Evolutionary conservation across 1,140 invertebrate species (phyloP).

Genomic region (Cydia strobilella): DNA sequence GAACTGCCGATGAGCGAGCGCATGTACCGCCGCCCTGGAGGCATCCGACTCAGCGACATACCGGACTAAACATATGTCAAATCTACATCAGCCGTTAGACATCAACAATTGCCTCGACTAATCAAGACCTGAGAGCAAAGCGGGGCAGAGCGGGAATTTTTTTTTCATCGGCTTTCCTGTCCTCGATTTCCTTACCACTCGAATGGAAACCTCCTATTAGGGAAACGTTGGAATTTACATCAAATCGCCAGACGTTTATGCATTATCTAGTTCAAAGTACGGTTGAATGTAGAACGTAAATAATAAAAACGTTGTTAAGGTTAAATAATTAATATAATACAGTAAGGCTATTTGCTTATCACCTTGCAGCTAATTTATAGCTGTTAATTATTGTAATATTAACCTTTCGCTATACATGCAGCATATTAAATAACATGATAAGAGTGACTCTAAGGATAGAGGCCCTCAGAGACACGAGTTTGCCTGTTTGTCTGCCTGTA

Average conservation of each 20-base stretch:
- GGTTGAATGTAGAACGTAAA: slow-evolving; percentile 5
- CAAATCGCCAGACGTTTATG: neutral
- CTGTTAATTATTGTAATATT: slow-evolving; percentile 16
- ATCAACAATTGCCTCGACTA: neutral
- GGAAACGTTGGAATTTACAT: neutral
- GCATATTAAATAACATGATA: slow-evolving; percentile 4
- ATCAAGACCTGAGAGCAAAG: neutral
- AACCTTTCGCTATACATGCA: slow-evolving; percentile 11
- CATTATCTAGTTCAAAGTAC: slow-evolving; percentile 23
- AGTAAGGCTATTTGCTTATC: slow-evolving; percentile 8
- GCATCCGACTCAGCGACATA: slow-evolving; percentile 71
- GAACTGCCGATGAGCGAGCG: slow-evolving; percentile 85
- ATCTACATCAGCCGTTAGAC: neutral
- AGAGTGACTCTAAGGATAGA: neutral
- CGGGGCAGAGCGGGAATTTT: neutral
- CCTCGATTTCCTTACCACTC: too few relatives aligned
- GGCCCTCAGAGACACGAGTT: neutral
- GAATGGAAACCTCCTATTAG: neutral
- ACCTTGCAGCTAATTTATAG: slow-evolving; percentile 24
- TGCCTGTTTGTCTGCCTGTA: neutral
- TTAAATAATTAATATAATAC: slow-evolving; percentile 24
- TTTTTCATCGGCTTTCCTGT: neutral
- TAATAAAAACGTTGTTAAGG: slow-evolving; percentile 1
- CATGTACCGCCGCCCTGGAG: slow-evolving; percentile 83
- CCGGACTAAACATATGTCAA: slow-evolving; percentile 55